Evolutionary conservation across 1,140 invertebrate species (phyloP).

Genomic region (Zaprionus lachaisei): DNA sequence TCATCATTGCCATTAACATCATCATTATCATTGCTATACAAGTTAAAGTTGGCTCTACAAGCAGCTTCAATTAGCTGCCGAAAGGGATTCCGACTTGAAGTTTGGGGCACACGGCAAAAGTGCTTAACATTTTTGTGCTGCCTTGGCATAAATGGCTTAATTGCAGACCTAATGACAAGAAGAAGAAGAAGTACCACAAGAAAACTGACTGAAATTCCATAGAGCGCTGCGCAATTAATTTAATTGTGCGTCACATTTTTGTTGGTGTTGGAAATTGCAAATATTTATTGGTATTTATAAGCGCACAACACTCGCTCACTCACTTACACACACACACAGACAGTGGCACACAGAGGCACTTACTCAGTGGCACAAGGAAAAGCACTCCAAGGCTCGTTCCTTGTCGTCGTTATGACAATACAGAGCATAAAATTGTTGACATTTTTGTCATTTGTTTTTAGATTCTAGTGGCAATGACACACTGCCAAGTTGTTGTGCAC

Average conservation of each 20-base stretch:
- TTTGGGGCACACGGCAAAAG: conserved; percentile 26
- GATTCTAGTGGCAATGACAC: conserved; percentile 72
- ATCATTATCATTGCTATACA: conserved; percentile 17
- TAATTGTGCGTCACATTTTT: conserved; percentile 70
- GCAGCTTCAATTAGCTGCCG: conserved; percentile 40
- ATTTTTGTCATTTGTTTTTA: conserved; percentile 78
- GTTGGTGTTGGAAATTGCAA: conserved; percentile 55
- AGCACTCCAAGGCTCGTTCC: conserved; percentile 27
- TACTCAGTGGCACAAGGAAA: conserved; percentile 34
- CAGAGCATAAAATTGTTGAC: conserved; percentile 66
- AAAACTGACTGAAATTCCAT: conserved; percentile 60
- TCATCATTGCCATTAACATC: conserved; percentile 21
- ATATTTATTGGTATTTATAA: conserved; percentile 58
- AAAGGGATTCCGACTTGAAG: conserved; percentile 24
- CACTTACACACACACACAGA: not conserved
- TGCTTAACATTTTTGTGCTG: conserved; percentile 74
- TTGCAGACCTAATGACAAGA: conserved; percentile 56
- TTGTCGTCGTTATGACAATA: conserved; percentile 54
- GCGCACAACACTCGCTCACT: conserved; percentile 19
- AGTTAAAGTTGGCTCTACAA: conserved; percentile 38
- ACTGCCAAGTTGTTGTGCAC: conserved; percentile 51
- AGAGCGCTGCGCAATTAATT: conserved; percentile 64
- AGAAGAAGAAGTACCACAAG: not conserved
- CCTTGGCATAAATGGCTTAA: conserved; percentile 78
- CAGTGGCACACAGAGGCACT: conserved; percentile 4